These are phyloP conservation scores for Pelodiscus sinensis DNA, from an alignment of 2,113 vertebrate species.

Conservation along the genomic window DNA sequence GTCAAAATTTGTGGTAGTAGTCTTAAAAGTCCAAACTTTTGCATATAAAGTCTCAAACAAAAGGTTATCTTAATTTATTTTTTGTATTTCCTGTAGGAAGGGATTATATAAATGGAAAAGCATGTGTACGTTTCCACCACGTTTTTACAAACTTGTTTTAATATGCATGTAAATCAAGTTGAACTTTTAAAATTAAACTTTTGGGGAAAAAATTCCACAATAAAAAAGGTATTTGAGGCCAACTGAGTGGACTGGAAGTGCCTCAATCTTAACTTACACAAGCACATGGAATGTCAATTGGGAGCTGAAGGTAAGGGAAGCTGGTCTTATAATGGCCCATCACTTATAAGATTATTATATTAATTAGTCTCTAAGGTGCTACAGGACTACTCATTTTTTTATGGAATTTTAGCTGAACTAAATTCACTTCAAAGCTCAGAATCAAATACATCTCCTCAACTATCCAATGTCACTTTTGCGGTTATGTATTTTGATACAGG, in stretches of 20 bases:
- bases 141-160: not conserved
- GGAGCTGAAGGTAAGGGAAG: too few species aligned
- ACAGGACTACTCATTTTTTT: too few species aligned
- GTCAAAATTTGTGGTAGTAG: too few species aligned
- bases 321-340: too few species aligned
- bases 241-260: too few species aligned
- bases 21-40: too few species aligned
- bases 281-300: too few species aligned
- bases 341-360: too few species aligned
- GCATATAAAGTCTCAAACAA: not conserved
- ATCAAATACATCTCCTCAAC: not conserved
- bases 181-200: not conserved
- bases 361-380: too few species aligned
- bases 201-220: not conserved
- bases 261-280: too few species aligned
- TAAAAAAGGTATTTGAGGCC: too few species aligned
- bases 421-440: not conserved
- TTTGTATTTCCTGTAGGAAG: not conserved
- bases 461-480: not conserved
- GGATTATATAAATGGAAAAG: not conserved
- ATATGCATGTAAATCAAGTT: not conserved
- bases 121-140: not conserved
- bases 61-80: not conserved
- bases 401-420: not conserved
- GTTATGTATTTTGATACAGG: not conserved